phyloP scores from a whole-genome alignment of 2,888 invertebrate species.

The Biston betularia region DNA sequence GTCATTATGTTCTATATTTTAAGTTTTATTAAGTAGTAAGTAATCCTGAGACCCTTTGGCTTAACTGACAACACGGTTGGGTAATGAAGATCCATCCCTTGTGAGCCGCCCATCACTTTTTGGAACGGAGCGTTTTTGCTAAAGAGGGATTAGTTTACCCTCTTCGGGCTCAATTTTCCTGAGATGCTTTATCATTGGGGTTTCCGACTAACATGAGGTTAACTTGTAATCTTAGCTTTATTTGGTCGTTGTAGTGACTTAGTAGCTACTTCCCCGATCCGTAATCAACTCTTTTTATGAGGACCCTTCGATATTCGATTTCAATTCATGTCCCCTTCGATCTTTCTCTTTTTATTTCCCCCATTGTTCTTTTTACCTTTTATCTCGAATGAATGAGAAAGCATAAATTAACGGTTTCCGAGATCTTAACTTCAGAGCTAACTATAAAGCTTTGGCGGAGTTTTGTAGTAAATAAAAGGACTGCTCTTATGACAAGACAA shows the following conservation, averaged over 20 bases:
- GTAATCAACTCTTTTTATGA: slow-evolving; percentile 80
- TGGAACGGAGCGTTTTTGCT: slow-evolving; percentile 85
- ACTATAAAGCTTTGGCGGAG: slow-evolving; percentile 31
- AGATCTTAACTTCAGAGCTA: slow-evolving; percentile 13
- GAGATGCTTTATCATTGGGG: slow-evolving; percentile 86
- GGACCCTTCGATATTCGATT: slow-evolving; percentile 71
- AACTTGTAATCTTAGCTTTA: slow-evolving; percentile 86
- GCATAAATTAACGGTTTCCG: slow-evolving; percentile 33
- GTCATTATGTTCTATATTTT: slow-evolving; percentile 57
- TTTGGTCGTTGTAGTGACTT: slow-evolving; percentile 80
- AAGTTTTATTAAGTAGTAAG: slow-evolving; percentile 76
- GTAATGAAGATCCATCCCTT: slow-evolving; percentile 84
- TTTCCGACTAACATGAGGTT: slow-evolving; percentile 85
- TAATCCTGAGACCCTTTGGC: slow-evolving; percentile 80
- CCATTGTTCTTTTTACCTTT: slow-evolving; percentile 39
- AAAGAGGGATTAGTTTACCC: slow-evolving; percentile 86
- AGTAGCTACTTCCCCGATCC: slow-evolving; percentile 70
- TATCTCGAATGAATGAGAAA: slow-evolving; percentile 37
- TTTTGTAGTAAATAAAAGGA: slow-evolving; percentile 35
- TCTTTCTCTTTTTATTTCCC: slow-evolving; percentile 37
- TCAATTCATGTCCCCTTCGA: slow-evolving; percentile 48
- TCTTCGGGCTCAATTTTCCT: slow-evolving; percentile 81
- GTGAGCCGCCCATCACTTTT: slow-evolving; percentile 85
- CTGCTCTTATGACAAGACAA: slow-evolving; percentile 33
- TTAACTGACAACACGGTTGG: slow-evolving; percentile 82